These are phyloP conservation scores for Andrena trimmerana DNA, from an alignment of 2,888 invertebrate genomes.

Conservation along the genomic window DNA sequence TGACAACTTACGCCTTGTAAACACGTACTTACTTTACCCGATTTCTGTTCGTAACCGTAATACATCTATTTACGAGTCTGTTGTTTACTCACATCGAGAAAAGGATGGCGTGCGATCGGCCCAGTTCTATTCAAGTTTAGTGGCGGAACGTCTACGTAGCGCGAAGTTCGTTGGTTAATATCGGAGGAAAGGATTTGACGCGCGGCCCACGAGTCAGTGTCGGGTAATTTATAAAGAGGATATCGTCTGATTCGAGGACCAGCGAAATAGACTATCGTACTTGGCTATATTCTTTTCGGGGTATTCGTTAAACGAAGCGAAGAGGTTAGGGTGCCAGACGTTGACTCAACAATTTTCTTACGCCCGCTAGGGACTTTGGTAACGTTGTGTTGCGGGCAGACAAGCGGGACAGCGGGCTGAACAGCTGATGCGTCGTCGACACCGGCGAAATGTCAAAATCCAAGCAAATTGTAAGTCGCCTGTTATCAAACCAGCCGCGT, in stretches of 20 bases:
- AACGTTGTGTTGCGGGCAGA: conserved; percentile 61
- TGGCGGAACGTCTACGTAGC: conserved; percentile 17
- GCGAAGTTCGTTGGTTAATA: conserved; percentile 13
- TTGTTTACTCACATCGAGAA: conserved; percentile 7
- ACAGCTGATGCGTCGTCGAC: conserved; percentile 83
- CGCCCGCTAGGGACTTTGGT: conserved; percentile 77
- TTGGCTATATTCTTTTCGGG: conserved; percentile 15
- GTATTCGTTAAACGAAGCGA: conserved; percentile 16
- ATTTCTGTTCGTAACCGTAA: conserved; percentile 2
- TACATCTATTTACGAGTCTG: conserved; percentile 6
- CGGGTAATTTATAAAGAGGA: conserved; percentile 5
- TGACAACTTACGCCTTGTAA: conserved; percentile 36
- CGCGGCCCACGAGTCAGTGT: neutral
- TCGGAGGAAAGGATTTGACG: neutral
- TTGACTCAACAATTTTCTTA: conserved; percentile 83
- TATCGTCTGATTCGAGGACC: neutral
- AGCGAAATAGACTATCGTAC: neutral
- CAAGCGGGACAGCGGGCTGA: conserved; percentile 74
- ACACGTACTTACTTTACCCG: conserved; percentile 31
- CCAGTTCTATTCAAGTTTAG: conserved; percentile 39
- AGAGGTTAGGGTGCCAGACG: conserved; percentile 79
- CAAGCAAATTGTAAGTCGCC: conserved; percentile 83
- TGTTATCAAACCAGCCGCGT: conserved; percentile 4
- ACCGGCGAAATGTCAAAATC: conserved; percentile 85
- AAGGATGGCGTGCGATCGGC: conserved; percentile 32